Evolutionary conservation across 35 echinoderm and acorn worm genomes (phyloP).

Genomic region (Apostichopus japonicus): DNA sequence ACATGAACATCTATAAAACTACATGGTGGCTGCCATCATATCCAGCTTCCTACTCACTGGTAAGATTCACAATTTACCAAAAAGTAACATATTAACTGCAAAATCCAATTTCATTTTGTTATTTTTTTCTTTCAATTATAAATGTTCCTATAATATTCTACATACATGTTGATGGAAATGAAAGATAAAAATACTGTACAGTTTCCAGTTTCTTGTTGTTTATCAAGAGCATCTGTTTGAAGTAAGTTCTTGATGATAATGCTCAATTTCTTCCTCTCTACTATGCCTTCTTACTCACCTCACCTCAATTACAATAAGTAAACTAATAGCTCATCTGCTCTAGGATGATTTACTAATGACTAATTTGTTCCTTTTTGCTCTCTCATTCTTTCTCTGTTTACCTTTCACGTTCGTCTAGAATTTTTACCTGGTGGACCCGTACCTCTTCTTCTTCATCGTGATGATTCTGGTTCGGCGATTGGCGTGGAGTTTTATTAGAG

Average conservation of each 20-base stretch:
- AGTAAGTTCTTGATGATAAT: neutral
- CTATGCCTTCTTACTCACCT: too few relatives aligned
- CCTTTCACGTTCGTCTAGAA: slow-evolving; percentile 66
- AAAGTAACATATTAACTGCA: neutral
- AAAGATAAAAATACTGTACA: too few relatives aligned
- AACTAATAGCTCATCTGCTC: too few relatives aligned
- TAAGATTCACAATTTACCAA: slow-evolving; percentile 27
- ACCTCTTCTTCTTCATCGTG: slow-evolving; percentile 88
- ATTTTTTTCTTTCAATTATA: too few relatives aligned
- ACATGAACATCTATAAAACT: slow-evolving; percentile 98
- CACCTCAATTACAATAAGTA: too few relatives aligned
- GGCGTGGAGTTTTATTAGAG: slow-evolving; percentile 84
- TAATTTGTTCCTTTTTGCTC: neutral
- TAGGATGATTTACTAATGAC: too few relatives aligned
- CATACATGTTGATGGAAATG: too few relatives aligned
- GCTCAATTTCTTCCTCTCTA: too few relatives aligned
- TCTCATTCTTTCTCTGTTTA: neutral
- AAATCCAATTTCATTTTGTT: neutral
- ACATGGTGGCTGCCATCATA: slow-evolving; percentile 85
- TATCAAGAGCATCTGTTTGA: too few relatives aligned
- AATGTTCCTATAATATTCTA: too few relatives aligned
- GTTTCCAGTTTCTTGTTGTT: too few relatives aligned
- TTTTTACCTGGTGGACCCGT: slow-evolving; percentile 92
- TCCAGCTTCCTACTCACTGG: slow-evolving; percentile 86
- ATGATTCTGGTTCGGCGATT: slow-evolving; percentile 84